phyloP scores from a whole-genome alignment of 1,140 invertebrate genomes.

The Melipona quadrifasciata region DNA sequence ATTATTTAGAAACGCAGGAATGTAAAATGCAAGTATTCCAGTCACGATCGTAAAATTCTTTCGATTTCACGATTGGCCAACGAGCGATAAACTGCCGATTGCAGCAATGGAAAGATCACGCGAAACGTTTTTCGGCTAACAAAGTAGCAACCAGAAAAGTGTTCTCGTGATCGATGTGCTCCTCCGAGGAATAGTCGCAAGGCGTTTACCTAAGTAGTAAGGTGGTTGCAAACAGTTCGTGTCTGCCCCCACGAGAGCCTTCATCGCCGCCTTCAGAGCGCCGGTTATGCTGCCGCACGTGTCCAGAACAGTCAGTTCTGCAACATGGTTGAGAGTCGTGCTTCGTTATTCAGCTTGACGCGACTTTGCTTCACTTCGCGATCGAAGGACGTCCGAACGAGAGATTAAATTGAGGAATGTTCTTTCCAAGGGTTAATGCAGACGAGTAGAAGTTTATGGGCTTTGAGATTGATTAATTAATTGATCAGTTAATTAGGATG shows the following conservation, averaged over 20 bases:
- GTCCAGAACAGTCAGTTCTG: conserved; percentile 75
- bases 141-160: neutral
- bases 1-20: neutral
- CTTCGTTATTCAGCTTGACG: neutral
- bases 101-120: neutral
- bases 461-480: neutral
- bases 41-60: neutral
- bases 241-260: conserved; percentile 75
- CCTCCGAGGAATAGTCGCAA: no score
- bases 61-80: neutral
- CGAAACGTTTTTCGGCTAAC: neutral
- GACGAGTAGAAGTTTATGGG: neutral
- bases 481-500: no score
- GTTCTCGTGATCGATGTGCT: neutral
- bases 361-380: neutral
- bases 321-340: neutral
- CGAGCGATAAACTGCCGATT: neutral
- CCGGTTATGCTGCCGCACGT: conserved; percentile 77
- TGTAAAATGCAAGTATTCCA: neutral
- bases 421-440: fast-evolving
- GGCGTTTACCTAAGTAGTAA: conserved; percentile 73
- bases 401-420: neutral
- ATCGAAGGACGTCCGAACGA: no score
- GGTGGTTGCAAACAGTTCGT: conserved; percentile 77
- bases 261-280: conserved; percentile 77